phyloP scores from a whole-genome alignment of 2,888 invertebrate genomes.

The Sycophila texana region DNA sequence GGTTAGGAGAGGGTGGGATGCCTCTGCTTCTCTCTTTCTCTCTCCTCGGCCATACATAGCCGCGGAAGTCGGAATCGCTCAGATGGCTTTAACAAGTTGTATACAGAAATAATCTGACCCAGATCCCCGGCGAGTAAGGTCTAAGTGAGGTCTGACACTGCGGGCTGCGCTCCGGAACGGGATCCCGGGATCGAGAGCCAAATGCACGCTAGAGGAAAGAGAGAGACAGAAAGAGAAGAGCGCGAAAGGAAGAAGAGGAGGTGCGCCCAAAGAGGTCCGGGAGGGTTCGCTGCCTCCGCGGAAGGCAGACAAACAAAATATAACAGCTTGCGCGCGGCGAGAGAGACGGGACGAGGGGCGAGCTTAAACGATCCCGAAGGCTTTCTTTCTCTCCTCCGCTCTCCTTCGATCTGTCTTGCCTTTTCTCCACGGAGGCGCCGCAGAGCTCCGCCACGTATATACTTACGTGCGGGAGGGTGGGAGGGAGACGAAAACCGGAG shows the following conservation, averaged over 20 bases:
- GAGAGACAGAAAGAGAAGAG: neutral
- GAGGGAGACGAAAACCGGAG: neutral
- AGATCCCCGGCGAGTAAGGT: constrained; percentile 64
- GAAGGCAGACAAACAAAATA: constrained; percentile 71
- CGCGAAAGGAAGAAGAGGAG: constrained; percentile 24
- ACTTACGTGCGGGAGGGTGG: neutral
- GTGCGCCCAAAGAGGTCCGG: constrained; percentile 52
- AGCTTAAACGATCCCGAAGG: constrained; percentile 55
- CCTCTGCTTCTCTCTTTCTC: neutral
- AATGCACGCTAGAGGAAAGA: constrained; percentile 59
- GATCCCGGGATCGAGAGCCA: constrained; percentile 34
- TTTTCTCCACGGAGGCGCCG: constrained; percentile 26
- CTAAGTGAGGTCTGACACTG: constrained; percentile 67
- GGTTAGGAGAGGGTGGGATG: neutral
- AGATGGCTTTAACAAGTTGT: constrained; percentile 64
- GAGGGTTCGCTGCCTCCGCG: constrained; percentile 62
- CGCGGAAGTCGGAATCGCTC: constrained; percentile 23
- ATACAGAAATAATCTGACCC: constrained; percentile 69
- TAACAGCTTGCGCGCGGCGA: constrained; percentile 62
- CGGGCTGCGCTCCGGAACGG: constrained; percentile 28
- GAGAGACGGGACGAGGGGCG: constrained; percentile 64
- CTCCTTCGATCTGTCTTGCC: constrained; percentile 38
- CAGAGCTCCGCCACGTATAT: neutral
- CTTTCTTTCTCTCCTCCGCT: constrained; percentile 57
- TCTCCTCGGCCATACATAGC: neutral